Evolutionary conservation across 2,113 vertebrate genomes (phyloP).

Genomic region (Pedionomus torquatus): DNA sequence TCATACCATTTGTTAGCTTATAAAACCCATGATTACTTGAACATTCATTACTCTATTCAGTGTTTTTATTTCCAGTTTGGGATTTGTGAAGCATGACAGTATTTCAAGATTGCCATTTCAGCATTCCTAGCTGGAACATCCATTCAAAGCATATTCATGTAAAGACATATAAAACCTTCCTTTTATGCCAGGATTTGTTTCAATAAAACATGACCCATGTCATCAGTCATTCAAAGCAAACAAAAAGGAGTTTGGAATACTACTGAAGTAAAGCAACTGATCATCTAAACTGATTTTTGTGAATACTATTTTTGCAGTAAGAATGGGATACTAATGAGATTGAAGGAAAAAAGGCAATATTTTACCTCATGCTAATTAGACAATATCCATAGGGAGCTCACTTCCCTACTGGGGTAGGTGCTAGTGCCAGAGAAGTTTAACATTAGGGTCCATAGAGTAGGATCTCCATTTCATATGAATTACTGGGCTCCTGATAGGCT

Average conservation of each 20-base stretch:
- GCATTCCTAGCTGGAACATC: background rate
- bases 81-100: background rate
- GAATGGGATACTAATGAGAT: background rate
- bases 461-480: background rate
- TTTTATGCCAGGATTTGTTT: background rate
- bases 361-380: background rate
- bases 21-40: background rate
- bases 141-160: background rate
- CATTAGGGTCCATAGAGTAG: background rate
- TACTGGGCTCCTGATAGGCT: background rate
- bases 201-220: background rate
- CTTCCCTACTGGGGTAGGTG: background rate
- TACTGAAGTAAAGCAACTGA: background rate
- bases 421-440: background rate
- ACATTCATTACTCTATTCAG: background rate
- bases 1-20: background rate
- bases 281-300: background rate
- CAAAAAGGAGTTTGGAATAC: background rate
- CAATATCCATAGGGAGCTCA: background rate
- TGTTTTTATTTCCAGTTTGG: background rate
- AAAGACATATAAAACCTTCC: background rate
- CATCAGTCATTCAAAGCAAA: background rate
- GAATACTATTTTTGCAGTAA: background rate
- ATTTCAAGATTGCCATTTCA: background rate
- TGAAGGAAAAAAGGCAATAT: background rate